Base-by-base conservation (phyloP, 2,888 invertebrate species). In the Diarsia mendica region DNA sequence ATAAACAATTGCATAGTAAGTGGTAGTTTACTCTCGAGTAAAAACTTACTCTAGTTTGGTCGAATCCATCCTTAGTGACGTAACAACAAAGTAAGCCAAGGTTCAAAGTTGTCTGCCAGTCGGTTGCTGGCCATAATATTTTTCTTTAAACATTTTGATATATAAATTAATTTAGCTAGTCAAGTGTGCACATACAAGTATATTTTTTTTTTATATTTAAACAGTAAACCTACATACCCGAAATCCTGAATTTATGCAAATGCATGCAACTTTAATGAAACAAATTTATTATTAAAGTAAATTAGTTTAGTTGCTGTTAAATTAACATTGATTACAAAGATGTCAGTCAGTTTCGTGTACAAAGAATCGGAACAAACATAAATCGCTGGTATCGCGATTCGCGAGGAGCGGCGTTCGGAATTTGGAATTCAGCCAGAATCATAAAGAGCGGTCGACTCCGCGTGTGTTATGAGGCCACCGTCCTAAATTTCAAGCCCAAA, bases 391-490 rank as follows among this genome's bases (percentile, higher is more conserved):
- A 93, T 90, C 88, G 89, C 86, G 85, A 90, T 92, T 90, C 89
- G 89, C 88, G 85, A 90, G 86, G 90, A 91, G 86, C 89, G 88
- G 89, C 79, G 87, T 87, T 91, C 84, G 87, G 90, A 88, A 90
- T 92, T 94, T 95, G 95, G 95, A 94, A 92, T 92, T 89, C 88
- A 90, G 95, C 95, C 95, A 95, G 88, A 92, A 91, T 87, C 91
- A 89, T 93, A 92, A 93, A 93, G 91, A 91, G 91, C 87, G 85
- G 85, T 89, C 85, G 91, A 90, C 89, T 88, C 90, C 89, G 90
- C 85, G 90, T 88, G 88, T 89, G 89, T 92, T 93, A 92, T 92
- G 92, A 89, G 92, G 92, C 92, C 91, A 90, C 90, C 92, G 94
- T 89, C 92, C 94, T 92, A 93, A 91, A 93, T 95, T 91, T 92